A percentile compares a stretch with the other conserved stretches of the same genome.
These are phyloP conservation scores for Heliconius ethilla DNA, from an alignment of 2,888 invertebrate genomes.

Conservation along the genomic window DNA sequence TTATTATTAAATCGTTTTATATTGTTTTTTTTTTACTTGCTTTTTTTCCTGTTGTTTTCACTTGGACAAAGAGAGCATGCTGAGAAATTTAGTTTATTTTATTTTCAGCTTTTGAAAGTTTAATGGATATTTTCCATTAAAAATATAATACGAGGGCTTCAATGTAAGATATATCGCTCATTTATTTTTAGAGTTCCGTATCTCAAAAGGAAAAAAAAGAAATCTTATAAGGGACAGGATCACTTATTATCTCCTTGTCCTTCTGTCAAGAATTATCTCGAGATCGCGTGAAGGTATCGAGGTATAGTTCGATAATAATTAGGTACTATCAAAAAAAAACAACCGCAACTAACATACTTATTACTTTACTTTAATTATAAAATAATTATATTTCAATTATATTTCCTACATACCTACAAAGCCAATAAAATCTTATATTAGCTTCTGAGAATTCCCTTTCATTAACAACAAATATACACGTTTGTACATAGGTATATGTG, in stretches of 20 bases:
- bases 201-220: not conserved
- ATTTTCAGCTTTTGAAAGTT: too few relatives aligned
- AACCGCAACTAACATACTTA: not conserved
- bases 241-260: too few relatives aligned
- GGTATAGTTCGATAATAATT: not conserved
- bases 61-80: too few relatives aligned
- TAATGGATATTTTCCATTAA: too few relatives aligned
- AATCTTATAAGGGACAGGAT: too few relatives aligned
- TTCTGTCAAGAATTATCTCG: too few relatives aligned
- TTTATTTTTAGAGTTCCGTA: not conserved
- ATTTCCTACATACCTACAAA: not conserved
- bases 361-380: not conserved
- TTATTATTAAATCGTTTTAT: constrained; percentile 9
- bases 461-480: not conserved
- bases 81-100: too few relatives aligned
- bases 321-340: not conserved
- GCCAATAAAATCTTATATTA: not conserved
- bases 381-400: not conserved
- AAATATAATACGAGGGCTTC: not conserved
- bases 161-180: not conserved
- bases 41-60: not conserved
- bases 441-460: constrained; percentile 9
- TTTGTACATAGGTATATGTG: not conserved
- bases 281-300: too few relatives aligned
- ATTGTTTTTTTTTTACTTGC: too few relatives aligned